Evolutionary conservation across 2,797 vertebrate species (phyloP), one percentile per base, ranked within the genome.

Genomic region (Gobionotothen gibberifrons): DNA sequence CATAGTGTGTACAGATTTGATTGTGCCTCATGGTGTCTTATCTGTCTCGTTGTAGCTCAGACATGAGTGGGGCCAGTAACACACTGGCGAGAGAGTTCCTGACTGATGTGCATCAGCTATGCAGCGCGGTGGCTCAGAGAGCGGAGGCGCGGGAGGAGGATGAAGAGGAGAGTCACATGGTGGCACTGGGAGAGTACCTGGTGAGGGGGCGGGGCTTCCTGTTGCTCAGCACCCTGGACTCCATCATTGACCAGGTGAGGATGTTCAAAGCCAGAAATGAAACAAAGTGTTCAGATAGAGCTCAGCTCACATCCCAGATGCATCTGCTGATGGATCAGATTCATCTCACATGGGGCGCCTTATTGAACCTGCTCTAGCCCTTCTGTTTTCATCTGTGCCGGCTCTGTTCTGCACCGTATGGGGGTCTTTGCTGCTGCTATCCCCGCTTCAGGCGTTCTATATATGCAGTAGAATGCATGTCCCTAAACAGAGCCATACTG

Each of bases 11-110:
- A 11, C 13, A 49, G 15, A 32, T 73, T 5, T 39, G 13, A 54
- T 60, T 32, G n/a, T 36, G 7, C 4, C 3, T 21, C n/a, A 6
- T 61, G 3, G 53, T 66, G 15, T 44, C 64, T 81, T 21, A 17
- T 46, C 39, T 60, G 22, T 19, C 73, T 12, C 80, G 21, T 74
- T 68, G 1, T 68, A 99, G 97, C 94, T 97, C 95, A 90, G 97
- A 96, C 94, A 99, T 99, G 98, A 98, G 96, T 94, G 95, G 96
- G 36, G 95, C 96, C 93, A 98, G 97, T 93, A 99, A 99, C 92
- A 97, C 96, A 13, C 89, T 99, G 93, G 98, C 98, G 62, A 95
- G 98, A 89, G 98, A 99, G 92, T 99, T 99, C 93, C 94, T 99
- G 90, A 97, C 96, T 0, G 97, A 99, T 88, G 98, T 99, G 62